phyloP scores from a whole-genome alignment of 2,113 vertebrate species.

The Sprattus sprattus region DNA sequence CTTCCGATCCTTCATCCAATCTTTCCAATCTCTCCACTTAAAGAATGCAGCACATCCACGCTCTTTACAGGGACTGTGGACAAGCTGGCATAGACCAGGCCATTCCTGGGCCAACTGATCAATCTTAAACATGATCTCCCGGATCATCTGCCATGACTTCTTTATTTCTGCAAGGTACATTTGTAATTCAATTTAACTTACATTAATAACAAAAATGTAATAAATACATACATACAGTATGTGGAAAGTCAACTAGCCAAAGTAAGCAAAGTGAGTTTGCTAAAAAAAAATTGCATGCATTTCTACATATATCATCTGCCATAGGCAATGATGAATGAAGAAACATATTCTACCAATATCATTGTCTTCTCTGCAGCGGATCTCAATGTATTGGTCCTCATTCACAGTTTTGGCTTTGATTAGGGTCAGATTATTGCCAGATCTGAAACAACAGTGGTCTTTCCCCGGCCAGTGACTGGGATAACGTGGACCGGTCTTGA shows the following conservation, averaged over 20 bases:
- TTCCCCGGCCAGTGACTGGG: constrained; percentile 65
- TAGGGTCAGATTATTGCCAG: constrained; percentile 60
- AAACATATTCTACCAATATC: neutral
- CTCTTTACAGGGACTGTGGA: constrained; percentile 59
- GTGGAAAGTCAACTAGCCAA: neutral
- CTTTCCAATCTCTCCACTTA: constrained; percentile 64
- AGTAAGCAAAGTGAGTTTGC: neutral
- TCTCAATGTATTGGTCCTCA: constrained; percentile 66
- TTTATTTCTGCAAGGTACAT: constrained; percentile 51
- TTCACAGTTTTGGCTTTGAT: constrained; percentile 59
- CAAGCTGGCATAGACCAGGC: constrained; percentile 57
- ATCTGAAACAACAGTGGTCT: constrained; percentile 56
- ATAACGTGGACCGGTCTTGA: constrained; percentile 70
- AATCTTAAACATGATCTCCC: constrained; percentile 52
- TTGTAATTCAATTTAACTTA: neutral
- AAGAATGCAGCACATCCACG: constrained; percentile 48
- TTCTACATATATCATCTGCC: neutral
- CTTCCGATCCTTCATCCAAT: constrained; percentile 57
- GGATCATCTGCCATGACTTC: constrained; percentile 62
- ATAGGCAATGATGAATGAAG: neutral
- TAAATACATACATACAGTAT: no score
- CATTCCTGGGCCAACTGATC: constrained; percentile 59
- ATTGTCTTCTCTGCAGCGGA: constrained; percentile 54
- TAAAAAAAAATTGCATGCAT: no score
- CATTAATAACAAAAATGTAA: neutral